Percentiles rank a stretch among this genome's conserved stretches.
These are phyloP conservation scores for Cyclura pinguis DNA, from an alignment of 2,797 vertebrate species.

Conservation along the genomic window DNA sequence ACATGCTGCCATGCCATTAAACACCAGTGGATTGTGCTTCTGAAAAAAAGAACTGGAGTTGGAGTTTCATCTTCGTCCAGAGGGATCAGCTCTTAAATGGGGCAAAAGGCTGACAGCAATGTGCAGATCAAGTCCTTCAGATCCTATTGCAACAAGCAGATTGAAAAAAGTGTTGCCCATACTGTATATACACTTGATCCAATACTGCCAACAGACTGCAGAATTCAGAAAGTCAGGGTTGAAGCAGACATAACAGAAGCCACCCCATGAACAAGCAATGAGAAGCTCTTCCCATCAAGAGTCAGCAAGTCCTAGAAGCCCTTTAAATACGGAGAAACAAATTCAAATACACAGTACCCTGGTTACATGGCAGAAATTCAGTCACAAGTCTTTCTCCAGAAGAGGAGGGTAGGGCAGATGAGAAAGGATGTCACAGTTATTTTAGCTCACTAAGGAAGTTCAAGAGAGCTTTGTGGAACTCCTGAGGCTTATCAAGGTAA, in stretches of 20 bases:
- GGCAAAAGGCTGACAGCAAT: background rate
- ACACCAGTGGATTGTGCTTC: background rate
- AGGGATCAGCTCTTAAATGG: constrained; percentile 8
- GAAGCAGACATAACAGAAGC: background rate
- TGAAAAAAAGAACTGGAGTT: background rate
- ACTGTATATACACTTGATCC: background rate
- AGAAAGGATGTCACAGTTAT: background rate
- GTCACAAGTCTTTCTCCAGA: constrained; percentile 9
- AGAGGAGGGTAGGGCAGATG: background rate
- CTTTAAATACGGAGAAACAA: constrained; percentile 20
- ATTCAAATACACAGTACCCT: constrained; percentile 28
- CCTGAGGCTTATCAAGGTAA: constrained; percentile 91
- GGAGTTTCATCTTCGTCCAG: background rate
- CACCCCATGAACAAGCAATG: background rate
- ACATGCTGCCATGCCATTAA: background rate
- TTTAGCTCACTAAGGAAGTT: constrained; percentile 86
- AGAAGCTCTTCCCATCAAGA: background rate
- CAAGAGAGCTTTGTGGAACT: constrained; percentile 90
- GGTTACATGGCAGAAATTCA: background rate
- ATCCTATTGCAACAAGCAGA: background rate
- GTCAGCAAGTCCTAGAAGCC: constrained; percentile 8
- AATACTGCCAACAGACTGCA: constrained; percentile 14
- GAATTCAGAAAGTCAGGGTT: constrained; percentile 8
- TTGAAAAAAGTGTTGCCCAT: background rate
- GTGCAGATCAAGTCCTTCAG: constrained; percentile 3